Conservation (phyloP, 2,797 vertebrate genomes). For the Taeniopygia guttata region DNA sequence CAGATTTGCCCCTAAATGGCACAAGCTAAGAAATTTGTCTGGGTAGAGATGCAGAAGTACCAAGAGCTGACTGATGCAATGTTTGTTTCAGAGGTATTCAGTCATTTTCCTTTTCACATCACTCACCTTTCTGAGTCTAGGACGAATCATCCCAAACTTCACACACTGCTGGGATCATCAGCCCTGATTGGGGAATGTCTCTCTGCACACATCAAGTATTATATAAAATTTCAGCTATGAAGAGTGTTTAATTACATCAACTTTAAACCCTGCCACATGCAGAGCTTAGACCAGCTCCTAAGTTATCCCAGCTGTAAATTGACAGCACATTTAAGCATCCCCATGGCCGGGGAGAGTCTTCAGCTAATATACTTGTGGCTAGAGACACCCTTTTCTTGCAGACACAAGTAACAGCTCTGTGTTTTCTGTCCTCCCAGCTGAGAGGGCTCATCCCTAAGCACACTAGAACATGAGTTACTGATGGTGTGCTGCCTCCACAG, state of each 20-base stretch:
- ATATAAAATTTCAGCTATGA: neutral
- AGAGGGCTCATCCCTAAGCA: neutral
- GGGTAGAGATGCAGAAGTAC: neutral
- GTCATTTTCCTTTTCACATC: neutral
- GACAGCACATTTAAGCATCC: neutral
- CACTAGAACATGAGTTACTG: neutral
- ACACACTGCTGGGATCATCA: neutral
- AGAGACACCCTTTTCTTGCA: neutral
- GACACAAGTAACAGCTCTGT: neutral
- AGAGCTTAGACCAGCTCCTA: neutral
- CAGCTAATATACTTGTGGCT: neutral
- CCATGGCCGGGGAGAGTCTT: neutral
- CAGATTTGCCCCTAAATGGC: accelerated
- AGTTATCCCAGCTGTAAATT: neutral
- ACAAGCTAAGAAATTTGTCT: accelerated
- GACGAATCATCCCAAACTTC: neutral
- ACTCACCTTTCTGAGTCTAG: neutral
- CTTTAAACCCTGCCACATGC: neutral
- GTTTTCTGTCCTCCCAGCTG: neutral
- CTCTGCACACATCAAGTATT: neutral
- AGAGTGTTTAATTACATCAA: neutral
- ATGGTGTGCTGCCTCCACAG: neutral
- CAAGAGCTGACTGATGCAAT: neutral
- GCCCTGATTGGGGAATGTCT: neutral
- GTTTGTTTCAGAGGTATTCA: neutral